phyloP scores from a whole-genome alignment of 2,797 vertebrate genomes.

The Pangasius mekongensis region DNA sequence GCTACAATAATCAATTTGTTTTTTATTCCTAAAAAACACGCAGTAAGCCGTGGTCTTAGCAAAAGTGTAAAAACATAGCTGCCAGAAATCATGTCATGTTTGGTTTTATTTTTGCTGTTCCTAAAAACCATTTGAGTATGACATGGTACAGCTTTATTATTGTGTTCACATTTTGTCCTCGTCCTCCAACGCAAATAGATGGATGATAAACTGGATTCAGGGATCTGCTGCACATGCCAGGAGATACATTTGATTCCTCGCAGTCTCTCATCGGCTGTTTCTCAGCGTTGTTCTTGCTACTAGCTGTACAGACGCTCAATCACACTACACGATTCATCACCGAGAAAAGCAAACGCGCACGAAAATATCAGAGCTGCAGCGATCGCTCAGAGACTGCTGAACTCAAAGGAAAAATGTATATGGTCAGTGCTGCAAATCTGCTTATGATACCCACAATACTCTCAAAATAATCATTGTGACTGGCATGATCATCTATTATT shows the following conservation, averaged over 20 bases:
- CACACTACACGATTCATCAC: neutral
- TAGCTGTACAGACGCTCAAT: neutral
- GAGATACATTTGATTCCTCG: neutral
- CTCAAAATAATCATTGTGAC: neutral
- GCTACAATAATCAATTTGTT: too few species aligned
- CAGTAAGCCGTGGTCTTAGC: too few species aligned
- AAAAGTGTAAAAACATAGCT: too few species aligned
- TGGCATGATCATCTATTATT: neutral
- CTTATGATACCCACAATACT: neutral
- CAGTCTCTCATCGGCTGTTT: neutral
- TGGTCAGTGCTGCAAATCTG: too few species aligned
- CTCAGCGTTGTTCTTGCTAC: neutral
- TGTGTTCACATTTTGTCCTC: neutral
- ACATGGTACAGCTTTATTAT: neutral
- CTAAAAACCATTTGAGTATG: neutral
- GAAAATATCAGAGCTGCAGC: neutral
- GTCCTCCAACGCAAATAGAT: too few species aligned
- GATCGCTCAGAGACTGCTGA: neutral
- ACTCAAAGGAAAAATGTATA: neutral
- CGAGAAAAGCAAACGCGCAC: neutral
- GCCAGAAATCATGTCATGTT: too few species aligned
- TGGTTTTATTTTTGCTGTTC: neutral
- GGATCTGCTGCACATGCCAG: neutral
- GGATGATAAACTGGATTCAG: neutral
- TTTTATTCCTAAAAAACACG: too few species aligned